Base-by-base conservation (phyloP, 2,888 invertebrate genomes). In the Plemyria rubiginata region DNA sequence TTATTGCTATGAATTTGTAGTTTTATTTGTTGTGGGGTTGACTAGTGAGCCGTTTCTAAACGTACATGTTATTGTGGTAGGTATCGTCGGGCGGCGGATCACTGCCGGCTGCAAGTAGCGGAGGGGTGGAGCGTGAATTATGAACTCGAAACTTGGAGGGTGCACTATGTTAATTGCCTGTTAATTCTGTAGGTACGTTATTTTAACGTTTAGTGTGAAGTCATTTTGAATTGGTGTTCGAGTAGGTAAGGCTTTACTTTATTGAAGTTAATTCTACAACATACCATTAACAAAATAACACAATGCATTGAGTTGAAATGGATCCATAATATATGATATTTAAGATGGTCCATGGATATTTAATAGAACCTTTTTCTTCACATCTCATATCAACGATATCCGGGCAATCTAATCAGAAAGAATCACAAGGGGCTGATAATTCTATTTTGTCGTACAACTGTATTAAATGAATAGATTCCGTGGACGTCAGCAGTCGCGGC, bases 1-100 rank as follows among this genome's bases (percentile, higher is more conserved):
- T 84, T 85, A 85, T 84, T 80, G 83, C 82, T 69, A 74, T 73
- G 78, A 80, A 84, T 83, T 84, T 82, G 85, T 84, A 65, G 49
- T 54, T 41, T 62, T 56, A 60, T 60, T 60, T 60, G 65, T 60
- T 46, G 60, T 78, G 80, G 81, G 86, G 88, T 85, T 54, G 62
- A 57, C 45, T 79, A 82, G 55, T 72, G 71, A 74, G 77, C 79
- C 82, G 81, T 73, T 71, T 76, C 81, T 82, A 82, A 81, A 79
- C 79, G 77, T 71, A 76, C 73, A 79, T 81, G 81, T 77, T 79
- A 73, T 68, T 38, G 63, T 68, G 63, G 63, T 71, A 38, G 36
- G 8, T 38, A 81, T 87, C 86, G 85, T 88, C 78, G 79, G 81
- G 70, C 76, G 75, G 29, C 45, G 7, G 51, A 50, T 50, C 56